Evolutionary conservation across 2,113 vertebrate species (phyloP).

Genomic region (Myocastor coypus): DNA sequence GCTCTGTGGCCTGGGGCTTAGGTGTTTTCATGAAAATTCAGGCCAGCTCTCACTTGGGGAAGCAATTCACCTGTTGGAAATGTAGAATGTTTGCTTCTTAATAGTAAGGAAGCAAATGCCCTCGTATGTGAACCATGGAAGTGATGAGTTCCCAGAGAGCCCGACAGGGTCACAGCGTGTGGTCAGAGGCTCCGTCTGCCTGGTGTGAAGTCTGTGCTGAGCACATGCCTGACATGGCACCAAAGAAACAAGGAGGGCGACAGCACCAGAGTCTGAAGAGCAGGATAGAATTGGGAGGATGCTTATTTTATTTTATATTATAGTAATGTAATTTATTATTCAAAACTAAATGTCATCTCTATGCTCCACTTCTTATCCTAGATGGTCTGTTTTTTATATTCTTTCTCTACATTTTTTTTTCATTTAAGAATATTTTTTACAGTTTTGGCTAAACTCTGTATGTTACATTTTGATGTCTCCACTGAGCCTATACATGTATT

Average conservation of each 20-base stretch:
- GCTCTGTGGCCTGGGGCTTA: not conserved
- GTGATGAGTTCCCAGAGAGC: not conserved
- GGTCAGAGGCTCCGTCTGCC: not conserved
- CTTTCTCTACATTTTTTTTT: constrained; percentile 24
- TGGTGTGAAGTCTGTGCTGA: not conserved
- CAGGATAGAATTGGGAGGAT: not conserved
- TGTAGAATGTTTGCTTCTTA: not conserved
- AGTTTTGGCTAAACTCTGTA: not conserved
- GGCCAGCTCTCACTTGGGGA: not conserved
- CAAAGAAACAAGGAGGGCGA: not conserved
- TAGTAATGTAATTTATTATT: not conserved
- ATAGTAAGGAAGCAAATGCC: not conserved
- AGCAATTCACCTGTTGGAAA: not conserved
- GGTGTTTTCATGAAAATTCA: not conserved
- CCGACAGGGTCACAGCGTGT: fast-evolving
- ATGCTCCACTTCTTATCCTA: not conserved
- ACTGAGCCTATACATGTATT: not conserved
- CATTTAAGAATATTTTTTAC: not conserved
- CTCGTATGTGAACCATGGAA: not conserved
- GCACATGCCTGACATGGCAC: not conserved
- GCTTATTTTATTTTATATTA: not conserved
- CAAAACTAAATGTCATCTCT: constrained; percentile 23
- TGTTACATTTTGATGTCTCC: constrained; percentile 1
- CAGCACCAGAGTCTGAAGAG: not conserved
- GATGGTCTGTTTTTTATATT: not conserved